These are phyloP conservation scores for Ectemnius continuus DNA, from an alignment of 2,888 invertebrate species.

Conservation along the genomic window DNA sequence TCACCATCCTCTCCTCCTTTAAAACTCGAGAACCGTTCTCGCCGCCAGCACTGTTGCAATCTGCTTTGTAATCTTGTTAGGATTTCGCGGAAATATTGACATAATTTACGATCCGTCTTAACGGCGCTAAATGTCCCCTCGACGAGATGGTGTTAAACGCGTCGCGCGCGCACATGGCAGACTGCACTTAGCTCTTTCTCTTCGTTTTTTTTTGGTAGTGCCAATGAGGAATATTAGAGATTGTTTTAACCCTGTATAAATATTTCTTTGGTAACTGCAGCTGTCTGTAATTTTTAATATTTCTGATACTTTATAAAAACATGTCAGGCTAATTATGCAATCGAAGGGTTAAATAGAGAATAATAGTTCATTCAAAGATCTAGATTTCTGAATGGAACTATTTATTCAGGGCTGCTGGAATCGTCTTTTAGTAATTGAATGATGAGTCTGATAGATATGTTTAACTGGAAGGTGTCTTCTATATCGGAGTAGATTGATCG, in stretches of 20 bases:
- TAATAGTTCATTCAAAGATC: no score
- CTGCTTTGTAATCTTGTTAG: conserved; percentile 77
- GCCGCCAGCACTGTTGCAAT: conserved; percentile 66
- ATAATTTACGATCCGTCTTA: conserved; percentile 75
- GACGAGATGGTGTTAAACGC: no score
- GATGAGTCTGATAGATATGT: not conserved
- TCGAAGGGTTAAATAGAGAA: no score
- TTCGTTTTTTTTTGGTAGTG: not conserved
- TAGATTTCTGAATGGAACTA: no score
- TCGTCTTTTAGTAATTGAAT: no score
- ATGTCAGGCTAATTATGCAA: no score
- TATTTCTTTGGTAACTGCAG: no score
- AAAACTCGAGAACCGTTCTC: conserved; percentile 1
- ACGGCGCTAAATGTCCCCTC: conserved; percentile 49
- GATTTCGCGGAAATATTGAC: conserved; percentile 77
- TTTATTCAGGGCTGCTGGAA: no score
- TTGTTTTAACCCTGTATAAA: no score
- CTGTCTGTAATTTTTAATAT: no score
- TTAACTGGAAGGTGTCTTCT: conserved; percentile 20
- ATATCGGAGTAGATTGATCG: not conserved
- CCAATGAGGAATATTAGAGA: not conserved
- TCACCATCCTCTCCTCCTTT: conserved; percentile 16
- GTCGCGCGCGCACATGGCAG: no score
- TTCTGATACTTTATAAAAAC: no score
- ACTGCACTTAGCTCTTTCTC: not conserved